A percentile compares a stretch with the other conserved stretches of the same genome.
These are phyloP conservation scores for Lepas anatifera DNA, from an alignment of 2,888 invertebrate species.

Conservation along the genomic window DNA sequence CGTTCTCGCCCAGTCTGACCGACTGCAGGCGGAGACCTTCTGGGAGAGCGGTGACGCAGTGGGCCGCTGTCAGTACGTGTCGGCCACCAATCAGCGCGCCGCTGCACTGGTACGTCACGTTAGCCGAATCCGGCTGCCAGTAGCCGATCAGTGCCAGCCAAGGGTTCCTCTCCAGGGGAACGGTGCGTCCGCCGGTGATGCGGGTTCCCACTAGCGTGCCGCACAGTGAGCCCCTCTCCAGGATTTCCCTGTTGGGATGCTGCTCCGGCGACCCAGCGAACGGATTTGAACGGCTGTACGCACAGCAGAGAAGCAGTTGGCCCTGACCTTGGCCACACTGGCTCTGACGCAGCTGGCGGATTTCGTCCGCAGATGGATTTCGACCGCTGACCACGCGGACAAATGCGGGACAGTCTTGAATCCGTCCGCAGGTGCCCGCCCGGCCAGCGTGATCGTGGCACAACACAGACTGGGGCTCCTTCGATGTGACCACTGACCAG, in stretches of 20 bases:
- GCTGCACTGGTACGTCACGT: constrained; percentile 5
- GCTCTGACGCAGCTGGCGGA: background rate
- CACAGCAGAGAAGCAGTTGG: background rate
- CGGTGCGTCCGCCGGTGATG: constrained; percentile 14
- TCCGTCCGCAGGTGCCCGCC: background rate
- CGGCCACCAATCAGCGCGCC: constrained; percentile 14
- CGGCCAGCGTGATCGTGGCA: background rate
- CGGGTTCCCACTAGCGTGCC: background rate
- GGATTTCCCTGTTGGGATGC: background rate
- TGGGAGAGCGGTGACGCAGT: background rate
- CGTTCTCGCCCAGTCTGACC: background rate
- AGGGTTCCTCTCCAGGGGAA: constrained; percentile 14
- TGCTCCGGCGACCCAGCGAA: background rate
- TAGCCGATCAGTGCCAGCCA: constrained; percentile 19
- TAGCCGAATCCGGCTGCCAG: background rate
- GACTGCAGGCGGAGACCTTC: background rate
- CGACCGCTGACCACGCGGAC: background rate
- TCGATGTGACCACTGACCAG: too few species aligned
- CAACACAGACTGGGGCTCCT: too few species aligned
- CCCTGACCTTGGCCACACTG: background rate
- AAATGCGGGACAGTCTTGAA: background rate
- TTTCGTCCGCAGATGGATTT: background rate
- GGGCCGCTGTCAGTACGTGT: constrained; percentile 16
- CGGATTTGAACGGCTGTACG: background rate
- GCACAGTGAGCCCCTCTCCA: background rate